Conservation (phyloP, 2,888 invertebrate species). For the Oscheius myriophilus region DNA sequence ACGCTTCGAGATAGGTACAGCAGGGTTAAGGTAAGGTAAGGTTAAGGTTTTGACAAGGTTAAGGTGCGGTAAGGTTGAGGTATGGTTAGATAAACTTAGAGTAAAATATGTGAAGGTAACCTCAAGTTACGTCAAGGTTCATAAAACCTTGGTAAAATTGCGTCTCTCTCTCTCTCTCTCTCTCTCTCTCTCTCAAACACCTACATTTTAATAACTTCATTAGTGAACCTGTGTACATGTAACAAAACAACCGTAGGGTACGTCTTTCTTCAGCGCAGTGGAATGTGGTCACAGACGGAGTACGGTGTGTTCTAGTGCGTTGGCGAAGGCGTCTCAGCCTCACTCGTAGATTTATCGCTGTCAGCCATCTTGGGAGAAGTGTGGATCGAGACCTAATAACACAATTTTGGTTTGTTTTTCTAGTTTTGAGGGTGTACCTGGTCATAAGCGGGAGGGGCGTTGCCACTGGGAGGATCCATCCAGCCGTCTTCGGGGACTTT, state of each 20-base stretch:
- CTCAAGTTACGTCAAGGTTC: too few species aligned
- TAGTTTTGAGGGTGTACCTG: constrained; percentile 24
- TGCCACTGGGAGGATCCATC: constrained; percentile 33
- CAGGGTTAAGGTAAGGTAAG: too few species aligned
- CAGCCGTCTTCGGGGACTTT: constrained; percentile 33
- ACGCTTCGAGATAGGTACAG: too few species aligned
- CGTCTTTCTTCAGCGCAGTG: neutral
- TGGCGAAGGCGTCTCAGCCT: constrained; percentile 26
- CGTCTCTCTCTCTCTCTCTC: too few species aligned
- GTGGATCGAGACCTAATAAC: constrained; percentile 17
- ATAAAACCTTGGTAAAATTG: too few species aligned
- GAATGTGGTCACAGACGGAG: too few species aligned
- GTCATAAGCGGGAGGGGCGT: constrained; percentile 50
- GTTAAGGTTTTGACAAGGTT: too few species aligned
- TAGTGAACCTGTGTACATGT: constrained; percentile 20
- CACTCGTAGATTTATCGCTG: constrained; percentile 23
- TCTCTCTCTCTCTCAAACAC: too few species aligned
- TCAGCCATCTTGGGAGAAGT: constrained; percentile 15
- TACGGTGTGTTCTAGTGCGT: constrained; percentile 1
- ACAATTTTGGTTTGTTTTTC: neutral
- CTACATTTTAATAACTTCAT: constrained; percentile 9
- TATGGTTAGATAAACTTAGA: too few species aligned
- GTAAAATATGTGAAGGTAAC: too few species aligned
- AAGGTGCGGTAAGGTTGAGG: too few species aligned
- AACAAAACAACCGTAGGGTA: constrained; percentile 23